Evolutionary conservation across 1,140 invertebrate genomes (phyloP).

Genomic region (Aphaenogaster rudis): DNA sequence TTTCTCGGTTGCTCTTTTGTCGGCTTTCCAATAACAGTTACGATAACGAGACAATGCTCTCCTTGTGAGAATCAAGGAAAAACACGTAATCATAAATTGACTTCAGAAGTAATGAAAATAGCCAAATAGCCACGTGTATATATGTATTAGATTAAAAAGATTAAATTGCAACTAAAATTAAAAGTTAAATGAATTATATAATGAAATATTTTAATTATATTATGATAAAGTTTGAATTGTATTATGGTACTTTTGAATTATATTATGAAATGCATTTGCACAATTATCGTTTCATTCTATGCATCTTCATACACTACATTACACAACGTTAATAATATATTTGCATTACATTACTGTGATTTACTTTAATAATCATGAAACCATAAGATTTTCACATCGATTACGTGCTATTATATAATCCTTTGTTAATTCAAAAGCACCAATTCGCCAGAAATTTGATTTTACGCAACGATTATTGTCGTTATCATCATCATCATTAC

Average conservation of each 20-base stretch:
- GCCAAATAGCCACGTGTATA: neutral
- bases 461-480: neutral
- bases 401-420: neutral
- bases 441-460: neutral
- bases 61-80: neutral
- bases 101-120: neutral
- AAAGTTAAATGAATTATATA: conserved; percentile 13
- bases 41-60: conserved; percentile 73
- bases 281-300: conserved; percentile 7
- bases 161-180: neutral
- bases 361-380: conserved; percentile 20
- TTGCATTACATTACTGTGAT: conserved; percentile 21
- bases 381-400: conserved; percentile 8
- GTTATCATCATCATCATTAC: neutral
- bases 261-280: conserved; percentile 29
- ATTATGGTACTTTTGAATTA: conserved; percentile 13
- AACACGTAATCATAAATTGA: neutral
- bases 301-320: conserved; percentile 34
- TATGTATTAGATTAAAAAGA: neutral
- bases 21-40: conserved; percentile 64
- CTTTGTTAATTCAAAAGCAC: neutral
- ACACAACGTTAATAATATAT: conserved; percentile 24
- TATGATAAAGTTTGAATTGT: neutral
- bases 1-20: conserved; percentile 64
- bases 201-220: neutral